Evolutionary conservation across 2,113 vertebrate species (phyloP), one percentile per base, ranked within the genome.

Genomic region (Rattus norvegicus): DNA sequence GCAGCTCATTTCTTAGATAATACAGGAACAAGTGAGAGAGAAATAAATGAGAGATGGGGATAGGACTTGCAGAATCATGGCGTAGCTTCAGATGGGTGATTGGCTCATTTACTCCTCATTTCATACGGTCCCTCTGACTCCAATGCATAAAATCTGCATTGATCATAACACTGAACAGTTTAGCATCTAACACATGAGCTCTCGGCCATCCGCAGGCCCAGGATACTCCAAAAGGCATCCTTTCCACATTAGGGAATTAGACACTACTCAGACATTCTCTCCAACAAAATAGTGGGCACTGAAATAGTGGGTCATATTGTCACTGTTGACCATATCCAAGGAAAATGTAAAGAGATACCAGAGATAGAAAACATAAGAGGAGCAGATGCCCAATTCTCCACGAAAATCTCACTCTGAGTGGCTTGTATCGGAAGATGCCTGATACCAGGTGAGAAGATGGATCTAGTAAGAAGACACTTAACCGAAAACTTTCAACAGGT

Each of bases 401-500:
- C 19, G 5, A 80, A 92, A 52, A 75, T 77, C 20, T 30, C 4
- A n/a, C 33, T 72, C 17, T 13, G 2, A 76, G 7, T 17, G 5
- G 30, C 67, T 69, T 47, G 12, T 70, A 52, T 93, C 47, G 89
- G 33, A 97, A 61, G 43, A 95, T 69, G n/a, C 67, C 36, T 91
- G 47, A 56, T 36, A 28, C 1, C 2, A 77, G 33, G 22, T 63
- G 43, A 86, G 26, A 47, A 97, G 91, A 81, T 28, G 20, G 33
- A 20, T 59, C 49, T 56, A 70, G 67, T 39, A 92, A 95, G 85
- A 72, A 89, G 39, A 91, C 12, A 24, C 92, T 86, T 87, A 95
- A 86, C 26, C 28, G 7, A 95, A 92, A 61, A 90, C 52, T 52
- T 77, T 26, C 49, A 67, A 83, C 13, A 93, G 73, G 79, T 76